Evolutionary conservation across 1,140 invertebrate species (phyloP), one percentile per base, ranked within the genome.

Genomic region (Choristoneura fumiferana): DNA sequence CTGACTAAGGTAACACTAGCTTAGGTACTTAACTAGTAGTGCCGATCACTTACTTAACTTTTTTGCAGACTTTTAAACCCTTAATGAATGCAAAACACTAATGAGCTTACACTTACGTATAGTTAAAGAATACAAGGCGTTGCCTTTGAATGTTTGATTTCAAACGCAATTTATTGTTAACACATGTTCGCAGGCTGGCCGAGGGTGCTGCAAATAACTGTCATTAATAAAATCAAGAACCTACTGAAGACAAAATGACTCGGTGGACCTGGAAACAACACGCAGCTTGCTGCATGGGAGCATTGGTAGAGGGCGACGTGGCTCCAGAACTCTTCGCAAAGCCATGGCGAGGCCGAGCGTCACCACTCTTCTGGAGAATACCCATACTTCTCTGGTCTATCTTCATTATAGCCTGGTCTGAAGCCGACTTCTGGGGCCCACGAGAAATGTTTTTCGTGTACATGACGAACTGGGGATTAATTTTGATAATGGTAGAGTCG

Each of bases 401-500:
- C 0, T 4, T 63, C 22, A 64, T 78, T 1, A 71, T 75, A 8
- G 60, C 63, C 39, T 80, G 76, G 69, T 85, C 84, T 0, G 60
- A 75, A 0, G 54, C 64, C 4, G 70, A 58, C 54, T 87, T 87
- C 63, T 86, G 84, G 83, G 82, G 83, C 38, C 76, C 78, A 8
- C 62, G 64, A 5, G 71, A 82, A 39, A 83, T 73, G 67, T 87
- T 78, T 58, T 62, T 84, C 15, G 54, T 87, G 4, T 88, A 88
- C 54, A 86, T 88, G 85, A 88, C 85, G n/a, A 83, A 88, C 45
- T 88, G 85, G 85, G 85, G 85, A 4, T 67, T 86, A 3, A 37
- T 83, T 1, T 69, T 87, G 15, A 80, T 87, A 36, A 64, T 81
- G 10, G 36, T 80, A 22, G 81, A 87, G 54, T 76, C 78, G 1